Conservation (phyloP, 2,888 invertebrate species). For the Apoda limacodes region DNA sequence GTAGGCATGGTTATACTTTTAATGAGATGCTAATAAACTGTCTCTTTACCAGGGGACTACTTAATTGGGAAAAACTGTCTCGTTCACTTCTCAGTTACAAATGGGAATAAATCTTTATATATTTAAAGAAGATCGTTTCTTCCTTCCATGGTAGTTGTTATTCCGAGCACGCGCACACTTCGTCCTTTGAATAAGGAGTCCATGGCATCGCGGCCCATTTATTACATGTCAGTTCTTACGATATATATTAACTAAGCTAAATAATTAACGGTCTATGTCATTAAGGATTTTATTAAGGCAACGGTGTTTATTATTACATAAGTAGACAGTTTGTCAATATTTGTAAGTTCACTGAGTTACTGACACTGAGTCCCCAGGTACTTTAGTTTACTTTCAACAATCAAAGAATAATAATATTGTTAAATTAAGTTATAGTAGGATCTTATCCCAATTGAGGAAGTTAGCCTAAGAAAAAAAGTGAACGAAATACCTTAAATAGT, state of each 20-base stretch:
- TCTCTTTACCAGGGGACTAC: constrained; percentile 60
- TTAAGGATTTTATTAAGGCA: constrained; percentile 2
- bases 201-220: constrained; percentile 55
- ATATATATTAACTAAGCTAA: constrained; percentile 52
- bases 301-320: too few species aligned
- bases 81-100: constrained; percentile 65
- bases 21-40: constrained; percentile 66
- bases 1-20: constrained; percentile 55
- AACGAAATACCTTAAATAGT: too few species aligned
- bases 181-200: constrained; percentile 63
- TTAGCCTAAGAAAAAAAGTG: too few species aligned
- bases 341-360: too few species aligned
- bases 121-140: constrained; percentile 49
- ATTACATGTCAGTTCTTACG: constrained; percentile 46
- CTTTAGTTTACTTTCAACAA: too few species aligned
- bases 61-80: constrained; percentile 68
- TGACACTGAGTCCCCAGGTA: too few species aligned
- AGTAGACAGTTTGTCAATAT: too few species aligned
- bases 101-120: constrained; percentile 68
- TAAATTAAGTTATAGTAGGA: too few species aligned
- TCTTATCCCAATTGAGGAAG: too few species aligned
- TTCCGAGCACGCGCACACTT: constrained; percentile 56
- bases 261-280: constrained; percentile 54
- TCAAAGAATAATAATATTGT: too few species aligned
- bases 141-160: constrained; percentile 34